phyloP scores from a whole-genome alignment of 2,797 vertebrate species.

The Poliocrania exsul region DNA sequence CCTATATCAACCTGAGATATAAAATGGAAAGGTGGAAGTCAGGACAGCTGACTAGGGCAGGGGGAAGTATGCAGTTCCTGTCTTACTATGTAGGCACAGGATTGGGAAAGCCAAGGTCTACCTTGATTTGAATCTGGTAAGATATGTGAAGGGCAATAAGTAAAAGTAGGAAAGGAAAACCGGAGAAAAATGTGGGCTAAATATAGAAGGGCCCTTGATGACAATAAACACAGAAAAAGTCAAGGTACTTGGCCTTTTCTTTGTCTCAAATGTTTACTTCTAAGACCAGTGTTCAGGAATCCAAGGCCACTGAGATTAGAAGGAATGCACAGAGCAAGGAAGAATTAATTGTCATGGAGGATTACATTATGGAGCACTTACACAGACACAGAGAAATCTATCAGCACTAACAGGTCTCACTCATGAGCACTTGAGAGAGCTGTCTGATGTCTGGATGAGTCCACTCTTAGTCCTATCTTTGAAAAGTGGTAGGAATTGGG shows the following conservation, averaged over 20 bases:
- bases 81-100: accelerated
- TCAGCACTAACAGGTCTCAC: background rate
- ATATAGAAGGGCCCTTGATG: accelerated
- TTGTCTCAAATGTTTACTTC: background rate
- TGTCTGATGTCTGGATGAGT: slow-evolving; percentile 14
- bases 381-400: background rate
- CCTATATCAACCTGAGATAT: background rate
- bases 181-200: background rate
- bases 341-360: background rate
- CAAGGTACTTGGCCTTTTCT: background rate
- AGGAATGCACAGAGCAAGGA: background rate
- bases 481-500: slow-evolving; percentile 31
- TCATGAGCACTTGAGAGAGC: slow-evolving; percentile 11
- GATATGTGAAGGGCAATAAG: background rate
- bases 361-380: background rate
- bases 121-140: background rate
- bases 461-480: slow-evolving; percentile 14
- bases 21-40: background rate
- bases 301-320: background rate
- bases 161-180: background rate
- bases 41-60: background rate
- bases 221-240: background rate
- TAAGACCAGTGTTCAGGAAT: background rate
- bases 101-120: background rate
- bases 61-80: background rate